These are phyloP conservation scores for Aurelia aurita DNA, from an alignment of 30 jellyfish, hydroid and myxozoan species.

Conservation along the genomic window DNA sequence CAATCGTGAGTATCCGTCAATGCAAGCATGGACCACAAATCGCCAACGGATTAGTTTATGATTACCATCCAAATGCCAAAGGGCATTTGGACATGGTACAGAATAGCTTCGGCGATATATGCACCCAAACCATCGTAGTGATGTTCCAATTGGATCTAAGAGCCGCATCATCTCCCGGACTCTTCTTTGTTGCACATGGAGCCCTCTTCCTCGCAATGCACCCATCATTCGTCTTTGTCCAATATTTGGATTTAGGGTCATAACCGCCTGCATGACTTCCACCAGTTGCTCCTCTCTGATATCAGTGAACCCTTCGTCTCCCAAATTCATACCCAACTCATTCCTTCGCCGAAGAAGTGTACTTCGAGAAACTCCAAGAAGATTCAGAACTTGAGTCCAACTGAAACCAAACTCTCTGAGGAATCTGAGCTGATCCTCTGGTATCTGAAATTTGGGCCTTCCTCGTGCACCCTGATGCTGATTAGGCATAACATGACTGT, in stretches of 20 bases:
- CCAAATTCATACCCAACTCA: not conserved
- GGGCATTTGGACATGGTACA: conserved; percentile 19
- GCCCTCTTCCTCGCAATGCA: conserved; percentile 26
- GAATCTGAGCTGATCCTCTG: not conserved
- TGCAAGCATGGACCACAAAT: not conserved
- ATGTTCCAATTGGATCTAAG: conserved; percentile 18
- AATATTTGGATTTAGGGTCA: conserved; percentile 6
- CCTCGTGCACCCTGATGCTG: no score
- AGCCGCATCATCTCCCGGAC: conserved; percentile 20
- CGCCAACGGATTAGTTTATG: conserved; percentile 27
- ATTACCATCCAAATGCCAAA: conserved; percentile 31
- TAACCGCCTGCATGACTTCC: no score
- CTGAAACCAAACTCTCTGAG: not conserved
- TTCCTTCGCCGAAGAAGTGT: not conserved
- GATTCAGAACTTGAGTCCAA: not conserved
- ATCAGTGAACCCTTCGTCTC: no score
- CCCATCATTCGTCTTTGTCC: conserved; percentile 35
- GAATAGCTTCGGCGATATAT: conserved; percentile 13
- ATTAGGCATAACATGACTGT: no score
- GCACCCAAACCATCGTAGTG: conserved; percentile 7
- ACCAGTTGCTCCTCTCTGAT: no score
- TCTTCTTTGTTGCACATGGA: conserved; percentile 17
- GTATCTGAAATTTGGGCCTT: not conserved
- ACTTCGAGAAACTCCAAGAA: not conserved
- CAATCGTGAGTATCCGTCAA: no score